phyloP scores from a whole-genome alignment of 2,113 vertebrate genomes.

The Cervus canadensis region DNA sequence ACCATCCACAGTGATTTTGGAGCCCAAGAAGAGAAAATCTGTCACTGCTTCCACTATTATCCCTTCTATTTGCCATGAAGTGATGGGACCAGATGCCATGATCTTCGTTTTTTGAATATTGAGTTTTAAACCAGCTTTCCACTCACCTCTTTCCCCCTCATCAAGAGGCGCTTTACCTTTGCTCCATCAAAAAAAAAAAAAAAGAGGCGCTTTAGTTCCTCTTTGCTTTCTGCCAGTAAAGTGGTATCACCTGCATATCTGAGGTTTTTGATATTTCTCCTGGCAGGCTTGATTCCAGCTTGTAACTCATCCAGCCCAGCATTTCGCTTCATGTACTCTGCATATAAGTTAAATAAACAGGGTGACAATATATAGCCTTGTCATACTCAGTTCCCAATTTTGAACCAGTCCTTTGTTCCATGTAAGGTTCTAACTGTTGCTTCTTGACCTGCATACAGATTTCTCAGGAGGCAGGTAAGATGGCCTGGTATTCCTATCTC shows the following conservation, averaged over 20 bases:
- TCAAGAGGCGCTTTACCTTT: not conserved
- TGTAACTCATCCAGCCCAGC: not conserved
- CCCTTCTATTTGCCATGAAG: not conserved
- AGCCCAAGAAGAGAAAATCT: not conserved
- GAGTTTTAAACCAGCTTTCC: not conserved
- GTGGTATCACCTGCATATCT: not conserved
- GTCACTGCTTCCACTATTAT: not conserved
- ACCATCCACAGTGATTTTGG: not conserved
- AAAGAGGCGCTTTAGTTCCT: not conserved
- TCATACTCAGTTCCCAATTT: not conserved
- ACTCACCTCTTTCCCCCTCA: not conserved
- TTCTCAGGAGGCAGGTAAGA: not conserved
- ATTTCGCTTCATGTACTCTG: not conserved
- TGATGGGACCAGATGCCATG: not conserved
- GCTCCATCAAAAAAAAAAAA: too few species aligned
- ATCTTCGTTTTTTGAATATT: not conserved
- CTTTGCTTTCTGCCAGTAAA: not conserved
- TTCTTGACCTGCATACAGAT: not conserved
- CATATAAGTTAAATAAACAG: not conserved
- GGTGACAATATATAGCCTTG: not conserved
- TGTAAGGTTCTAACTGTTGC: not conserved
- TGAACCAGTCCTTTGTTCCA: not conserved
- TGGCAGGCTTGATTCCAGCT: not conserved
- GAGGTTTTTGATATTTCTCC: not conserved
- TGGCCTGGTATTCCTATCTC: not conserved